These are phyloP conservation scores for Paramacrobiotus metropolitanus DNA, from an alignment of 1,140 invertebrate genomes.

Conservation along the genomic window DNA sequence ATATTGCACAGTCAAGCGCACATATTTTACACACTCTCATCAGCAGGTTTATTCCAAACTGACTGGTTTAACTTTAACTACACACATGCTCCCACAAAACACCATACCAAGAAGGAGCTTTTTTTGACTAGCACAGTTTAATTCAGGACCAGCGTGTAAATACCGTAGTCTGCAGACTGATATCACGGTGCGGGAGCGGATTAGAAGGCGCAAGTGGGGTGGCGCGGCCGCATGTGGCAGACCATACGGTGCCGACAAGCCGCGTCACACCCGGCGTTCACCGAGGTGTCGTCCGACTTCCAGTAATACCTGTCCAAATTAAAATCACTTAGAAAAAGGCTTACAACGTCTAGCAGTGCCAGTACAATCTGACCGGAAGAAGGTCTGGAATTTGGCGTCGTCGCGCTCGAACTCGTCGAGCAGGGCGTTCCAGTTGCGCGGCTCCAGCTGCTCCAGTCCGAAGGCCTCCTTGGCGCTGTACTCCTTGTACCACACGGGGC, in stretches of 20 bases:
- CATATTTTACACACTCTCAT: too few relatives aligned
- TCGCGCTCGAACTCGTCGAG: conserved; percentile 58
- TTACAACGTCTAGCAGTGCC: conserved; percentile 20
- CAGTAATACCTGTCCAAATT: conserved; percentile 43
- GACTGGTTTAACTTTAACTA: too few relatives aligned
- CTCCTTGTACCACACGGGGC: conserved; percentile 61
- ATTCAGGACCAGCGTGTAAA: too few relatives aligned
- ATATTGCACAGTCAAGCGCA: too few relatives aligned
- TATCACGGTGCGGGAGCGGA: too few relatives aligned
- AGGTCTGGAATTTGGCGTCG: conserved; percentile 55
- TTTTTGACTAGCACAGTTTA: too few relatives aligned
- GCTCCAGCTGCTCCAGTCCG: conserved; percentile 48
- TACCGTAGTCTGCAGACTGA: too few relatives aligned
- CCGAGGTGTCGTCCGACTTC: conserved; percentile 49
- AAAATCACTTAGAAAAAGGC: conserved; percentile 8
- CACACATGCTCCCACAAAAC: too few relatives aligned
- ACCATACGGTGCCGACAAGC: conserved; percentile 54
- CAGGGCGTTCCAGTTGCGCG: conserved; percentile 59
- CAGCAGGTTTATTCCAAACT: too few relatives aligned
- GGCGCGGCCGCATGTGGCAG: conserved; percentile 37
- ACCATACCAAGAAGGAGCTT: too few relatives aligned
- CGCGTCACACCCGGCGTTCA: conserved; percentile 37
- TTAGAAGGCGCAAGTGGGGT: background rate
- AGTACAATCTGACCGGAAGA: conserved; percentile 70
- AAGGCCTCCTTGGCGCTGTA: conserved; percentile 61